Evolutionary conservation across 2,888 invertebrate genomes (phyloP).

Genomic region (Oscheius sp.): DNA sequence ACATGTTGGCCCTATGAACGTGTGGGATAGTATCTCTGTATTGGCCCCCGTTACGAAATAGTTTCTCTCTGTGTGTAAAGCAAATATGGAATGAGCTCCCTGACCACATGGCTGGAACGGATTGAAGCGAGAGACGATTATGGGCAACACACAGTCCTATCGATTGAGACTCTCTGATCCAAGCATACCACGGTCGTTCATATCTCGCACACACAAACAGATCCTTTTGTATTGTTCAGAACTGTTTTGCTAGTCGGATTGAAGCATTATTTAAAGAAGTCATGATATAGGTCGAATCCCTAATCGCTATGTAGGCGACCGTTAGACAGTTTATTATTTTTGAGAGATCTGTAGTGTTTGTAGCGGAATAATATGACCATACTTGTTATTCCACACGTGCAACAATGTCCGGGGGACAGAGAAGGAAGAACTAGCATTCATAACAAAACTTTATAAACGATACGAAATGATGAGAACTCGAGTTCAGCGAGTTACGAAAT

Average conservation of each 20-base stretch:
- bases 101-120: slow-evolving; percentile 28
- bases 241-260: background rate
- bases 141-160: background rate
- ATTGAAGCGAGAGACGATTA: slow-evolving; percentile 6
- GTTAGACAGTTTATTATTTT: background rate
- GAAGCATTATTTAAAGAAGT: no score
- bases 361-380: background rate
- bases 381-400: no score
- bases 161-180: slow-evolving; percentile 4
- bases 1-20: slow-evolving; percentile 17
- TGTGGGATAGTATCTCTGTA: background rate
- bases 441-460: background rate
- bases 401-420: background rate
- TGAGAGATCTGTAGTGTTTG: background rate
- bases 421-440: background rate
- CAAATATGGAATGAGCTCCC: slow-evolving; percentile 18
- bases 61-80: background rate
- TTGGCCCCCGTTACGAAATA: background rate
- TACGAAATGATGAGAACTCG: slow-evolving; percentile 8
- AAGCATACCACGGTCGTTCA: background rate
- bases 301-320: no score
- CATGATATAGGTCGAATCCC: no score
- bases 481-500: background rate
- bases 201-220: background rate
- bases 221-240: background rate